Percentiles rank a stretch among this genome's conserved stretches.
These are phyloP conservation scores for Acleris holmiana DNA, from an alignment of 2,888 invertebrate genomes.

Conservation along the genomic window DNA sequence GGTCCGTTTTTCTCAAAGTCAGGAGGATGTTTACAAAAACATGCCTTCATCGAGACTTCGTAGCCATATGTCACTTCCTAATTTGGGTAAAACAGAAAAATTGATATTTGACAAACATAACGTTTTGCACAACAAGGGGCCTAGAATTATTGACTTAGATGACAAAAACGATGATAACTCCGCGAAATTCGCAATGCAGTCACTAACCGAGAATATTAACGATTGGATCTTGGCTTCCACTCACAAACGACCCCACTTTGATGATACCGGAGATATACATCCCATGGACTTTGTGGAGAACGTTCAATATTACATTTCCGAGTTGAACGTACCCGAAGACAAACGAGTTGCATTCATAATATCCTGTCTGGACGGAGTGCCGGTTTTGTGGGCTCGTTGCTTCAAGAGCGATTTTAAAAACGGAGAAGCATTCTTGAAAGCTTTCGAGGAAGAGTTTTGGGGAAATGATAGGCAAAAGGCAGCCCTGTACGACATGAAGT, in stretches of 20 bases:
- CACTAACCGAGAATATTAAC: constrained; percentile 69
- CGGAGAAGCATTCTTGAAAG: constrained; percentile 64
- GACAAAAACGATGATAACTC: constrained; percentile 58
- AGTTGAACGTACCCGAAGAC: constrained; percentile 67
- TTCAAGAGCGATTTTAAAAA: constrained; percentile 72
- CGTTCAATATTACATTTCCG: constrained; percentile 72
- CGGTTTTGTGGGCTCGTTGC: constrained; percentile 78
- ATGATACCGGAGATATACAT: constrained; percentile 72
- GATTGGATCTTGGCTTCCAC: constrained; percentile 75
- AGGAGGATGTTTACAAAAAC: constrained; percentile 74
- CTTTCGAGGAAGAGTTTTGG: constrained; percentile 80
- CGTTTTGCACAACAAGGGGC: constrained; percentile 52
- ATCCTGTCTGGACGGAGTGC: constrained; percentile 75
- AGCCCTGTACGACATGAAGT: constrained; percentile 75
- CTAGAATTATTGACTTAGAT: constrained; percentile 73
- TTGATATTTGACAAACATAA: constrained; percentile 58
- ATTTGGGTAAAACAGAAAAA: constrained; percentile 69
- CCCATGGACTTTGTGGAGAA: constrained; percentile 79
- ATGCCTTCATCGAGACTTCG: constrained; percentile 77
- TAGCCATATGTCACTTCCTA: constrained; percentile 79
- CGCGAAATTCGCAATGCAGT: constrained; percentile 55
- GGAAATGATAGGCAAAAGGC: constrained; percentile 75
- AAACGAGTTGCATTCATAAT: constrained; percentile 74
- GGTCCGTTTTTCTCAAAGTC: constrained; percentile 76
- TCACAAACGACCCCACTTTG: constrained; percentile 74